Evolutionary conservation across 2,113 vertebrate species (phyloP), one percentile per base, ranked within the genome.

Genomic region (Bubo scandiacus): DNA sequence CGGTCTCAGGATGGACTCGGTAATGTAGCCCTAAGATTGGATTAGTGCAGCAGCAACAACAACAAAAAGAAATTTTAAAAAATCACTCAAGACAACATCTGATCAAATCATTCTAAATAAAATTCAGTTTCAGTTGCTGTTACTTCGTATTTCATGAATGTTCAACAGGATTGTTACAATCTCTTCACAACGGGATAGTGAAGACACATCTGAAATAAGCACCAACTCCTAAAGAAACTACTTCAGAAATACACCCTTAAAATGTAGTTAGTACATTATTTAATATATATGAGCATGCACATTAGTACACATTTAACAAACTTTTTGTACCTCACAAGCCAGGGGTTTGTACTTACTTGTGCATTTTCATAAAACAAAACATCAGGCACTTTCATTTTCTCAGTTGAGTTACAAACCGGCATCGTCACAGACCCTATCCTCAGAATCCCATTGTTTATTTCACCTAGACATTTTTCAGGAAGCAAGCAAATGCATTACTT

Each of bases 361-460:
- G 98, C 55, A 51, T 99, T 99, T 95, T 99, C 99, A 86, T 99
- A 99, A 97, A 99, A 99, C 25, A 99, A 98, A 66, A 99, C 99
- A 57, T 99, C 99, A 38, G 99, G 99, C 58, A 99, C 98, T 97
- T 99, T 99, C 98, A 99, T 99, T 92, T 98, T 99, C 95, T 99
- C 98, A 1, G 94, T 55, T 23, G 99, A 85, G n/a, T 96, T 98
- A 93, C 98, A 98, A 73, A 99, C 19, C 0, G 99, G 99, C 94
- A 98, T 96, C 0, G 97, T 98, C 51, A 99, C 98, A 45, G 91
- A 93, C 6, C 99, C 99, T 57, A 99, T 99, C 43, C 98, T 99
- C 96, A 99, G 97, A 84, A 98, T 93, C 10, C 99, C 99, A 5
- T 99, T 97, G 42, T 97, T 97, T 42, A 99, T 94, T 92, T 97